Base-by-base conservation (phyloP, 2,113 vertebrate genomes). In the Nannobrachium achirus region DNA sequence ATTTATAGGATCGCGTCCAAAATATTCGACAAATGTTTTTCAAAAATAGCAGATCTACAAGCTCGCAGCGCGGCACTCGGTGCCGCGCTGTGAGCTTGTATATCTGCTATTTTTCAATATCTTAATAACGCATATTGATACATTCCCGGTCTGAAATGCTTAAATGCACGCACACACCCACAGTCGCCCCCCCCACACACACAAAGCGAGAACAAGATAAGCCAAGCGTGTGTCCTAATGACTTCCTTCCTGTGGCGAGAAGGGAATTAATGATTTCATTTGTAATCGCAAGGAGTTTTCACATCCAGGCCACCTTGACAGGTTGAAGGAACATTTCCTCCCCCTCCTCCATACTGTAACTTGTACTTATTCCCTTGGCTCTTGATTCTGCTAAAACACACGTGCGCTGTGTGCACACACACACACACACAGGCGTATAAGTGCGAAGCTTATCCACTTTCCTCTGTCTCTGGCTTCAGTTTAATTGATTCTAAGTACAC, bases 221-320 rank as follows among this genome's bases (percentile, higher is more conserved):
- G 68, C 59, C 33, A 62, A 69, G 76, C 69, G 50, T 68, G 74
- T 66, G 73, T 65, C 69, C 70, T 83, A 87, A 87, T 80, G 83
- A 84, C 71, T 80, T 69, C 79, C 71, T 76, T 84, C 73, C 80
- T 69, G 78, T 14, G 7, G 52, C 76, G 73, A 85, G 63, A 73
- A 44, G 56, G 41, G 78, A 76, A 74, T 83, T 86, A 86, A 87
- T 80, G 69, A 86, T 88, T 85, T 80, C 62, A 83, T 83, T 82
- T 80, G 66, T 80, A 87, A 84, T 86, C 81, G 81, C 66, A 70
- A 58, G 51, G 63, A 79, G 82, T 69, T 79, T n/a, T 77, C 66
- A 79, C 75, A 80, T 82, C 82, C 71, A 83, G 78, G 73, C 74
- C 80, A 87, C 78, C 77, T 85, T 86, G 76, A 85, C 70, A 80